Evolutionary conservation across 2,888 invertebrate species (phyloP).

Genomic region (Hemaris fuciformis): DNA sequence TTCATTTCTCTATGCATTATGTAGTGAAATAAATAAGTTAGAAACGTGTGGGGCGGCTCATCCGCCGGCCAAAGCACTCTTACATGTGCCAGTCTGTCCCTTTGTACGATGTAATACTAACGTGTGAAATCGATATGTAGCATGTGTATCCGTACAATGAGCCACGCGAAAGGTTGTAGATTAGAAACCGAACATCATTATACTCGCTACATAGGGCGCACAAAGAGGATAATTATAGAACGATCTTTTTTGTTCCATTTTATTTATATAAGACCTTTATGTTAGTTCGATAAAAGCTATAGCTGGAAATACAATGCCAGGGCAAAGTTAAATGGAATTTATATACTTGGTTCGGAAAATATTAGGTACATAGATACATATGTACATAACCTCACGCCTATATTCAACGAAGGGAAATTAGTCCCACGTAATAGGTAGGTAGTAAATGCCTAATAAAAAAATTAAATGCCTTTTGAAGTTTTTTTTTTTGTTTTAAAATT

Average conservation of each 20-base stretch:
- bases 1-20: background rate
- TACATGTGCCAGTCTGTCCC: background rate
- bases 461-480: too few species aligned
- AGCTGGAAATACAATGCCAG: background rate
- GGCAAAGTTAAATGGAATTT: background rate
- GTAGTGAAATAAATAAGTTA: background rate
- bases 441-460: too few species aligned
- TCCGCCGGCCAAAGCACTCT: background rate
- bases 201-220: background rate
- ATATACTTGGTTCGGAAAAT: background rate
- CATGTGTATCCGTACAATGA: background rate
- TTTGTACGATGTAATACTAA: background rate
- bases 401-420: too few species aligned
- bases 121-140: constrained; percentile 7
- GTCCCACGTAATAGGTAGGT: too few species aligned
- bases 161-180: background rate
- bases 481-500: too few species aligned
- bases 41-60: background rate
- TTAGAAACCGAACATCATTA: constrained; percentile 4
- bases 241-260: background rate
- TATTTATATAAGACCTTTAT: background rate
- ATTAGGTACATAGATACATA: background rate
- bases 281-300: background rate
- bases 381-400: too few species aligned
- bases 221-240: background rate